Evolutionary conservation across 37 sponge, comb jelly and placozoan species (phyloP).

Genomic region (Cliona cf. orientalis): DNA sequence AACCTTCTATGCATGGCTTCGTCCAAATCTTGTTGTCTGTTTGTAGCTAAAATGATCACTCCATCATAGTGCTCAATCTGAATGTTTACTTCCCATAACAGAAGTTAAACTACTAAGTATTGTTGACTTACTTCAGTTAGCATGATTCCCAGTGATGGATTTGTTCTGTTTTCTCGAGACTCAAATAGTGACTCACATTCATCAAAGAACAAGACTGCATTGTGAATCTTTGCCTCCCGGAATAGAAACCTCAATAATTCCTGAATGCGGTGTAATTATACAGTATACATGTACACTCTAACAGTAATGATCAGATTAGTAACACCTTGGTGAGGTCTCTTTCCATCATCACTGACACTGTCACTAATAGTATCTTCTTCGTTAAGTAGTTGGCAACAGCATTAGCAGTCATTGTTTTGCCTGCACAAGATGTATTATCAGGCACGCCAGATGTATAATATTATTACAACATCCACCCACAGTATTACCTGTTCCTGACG

Average conservation of each 20-base stretch:
- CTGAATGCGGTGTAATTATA: conserved; percentile 11
- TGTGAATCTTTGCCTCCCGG: conserved; percentile 78
- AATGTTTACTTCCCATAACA: background rate
- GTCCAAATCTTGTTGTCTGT: conserved; percentile 75
- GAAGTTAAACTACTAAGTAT: background rate
- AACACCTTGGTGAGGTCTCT: conserved; percentile 53
- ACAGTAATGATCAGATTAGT: background rate
- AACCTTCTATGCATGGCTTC: conserved; percentile 80
- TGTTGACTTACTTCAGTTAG: conserved; percentile 55
- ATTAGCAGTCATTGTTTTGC: conserved; percentile 79
- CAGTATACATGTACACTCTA: background rate
- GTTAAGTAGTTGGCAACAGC: conserved; percentile 67
- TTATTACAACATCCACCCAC: conserved; percentile 19
- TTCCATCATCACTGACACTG: conserved; percentile 54
- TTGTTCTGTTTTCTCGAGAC: conserved; percentile 48
- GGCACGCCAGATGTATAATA: background rate
- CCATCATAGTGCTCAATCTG: conserved; percentile 76
- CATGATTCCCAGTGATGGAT: conserved; percentile 42
- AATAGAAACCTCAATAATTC: conserved; percentile 68
- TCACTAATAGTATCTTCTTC: conserved; percentile 69
- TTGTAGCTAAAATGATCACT: conserved; percentile 73
- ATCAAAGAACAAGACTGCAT: conserved; percentile 79
- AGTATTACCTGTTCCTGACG: conserved; percentile 56
- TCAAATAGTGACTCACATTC: conserved; percentile 77
- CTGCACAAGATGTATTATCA: conserved; percentile 1